phyloP scores from a whole-genome alignment of 2,113 vertebrate genomes.

The Etia nguti region DNA sequence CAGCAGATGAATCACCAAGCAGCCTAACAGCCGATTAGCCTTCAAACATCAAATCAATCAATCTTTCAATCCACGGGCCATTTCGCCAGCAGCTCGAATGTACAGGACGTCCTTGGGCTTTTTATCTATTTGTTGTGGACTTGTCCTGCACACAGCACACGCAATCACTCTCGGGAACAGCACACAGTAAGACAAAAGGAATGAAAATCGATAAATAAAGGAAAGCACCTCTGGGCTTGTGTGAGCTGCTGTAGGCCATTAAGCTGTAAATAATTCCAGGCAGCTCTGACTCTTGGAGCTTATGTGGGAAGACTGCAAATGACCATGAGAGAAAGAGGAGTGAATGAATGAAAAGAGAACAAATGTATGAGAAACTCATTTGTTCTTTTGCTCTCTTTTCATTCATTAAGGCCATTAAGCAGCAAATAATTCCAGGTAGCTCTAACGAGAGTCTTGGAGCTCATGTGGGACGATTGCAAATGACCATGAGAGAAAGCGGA shows the following conservation, averaged over 20 bases:
- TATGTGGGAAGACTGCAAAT: slow-evolving; percentile 49
- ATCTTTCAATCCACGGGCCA: slow-evolving; percentile 21
- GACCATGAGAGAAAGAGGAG: slow-evolving; percentile 11
- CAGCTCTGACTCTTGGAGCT: slow-evolving; percentile 23
- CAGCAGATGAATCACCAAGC: slow-evolving; percentile 1
- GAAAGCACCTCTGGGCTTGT: slow-evolving; percentile 36
- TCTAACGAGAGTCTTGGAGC: slow-evolving; percentile 30
- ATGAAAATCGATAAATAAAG: slow-evolving; percentile 65
- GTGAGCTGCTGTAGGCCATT: slow-evolving; percentile 56
- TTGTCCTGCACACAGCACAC: neutral
- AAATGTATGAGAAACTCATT: neutral
- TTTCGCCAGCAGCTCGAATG: slow-evolving; percentile 20
- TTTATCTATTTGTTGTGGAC: slow-evolving; percentile 26
- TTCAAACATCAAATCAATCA: slow-evolving; percentile 39
- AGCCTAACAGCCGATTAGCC: slow-evolving; percentile 38
- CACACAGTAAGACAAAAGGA: slow-evolving; percentile 36
- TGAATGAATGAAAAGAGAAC: slow-evolving; percentile 16
- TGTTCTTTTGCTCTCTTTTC: neutral
- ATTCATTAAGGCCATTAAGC: neutral
- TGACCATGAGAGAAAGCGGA: slow-evolving; percentile 21
- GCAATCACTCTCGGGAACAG: neutral
- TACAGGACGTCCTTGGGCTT: slow-evolving; percentile 41
- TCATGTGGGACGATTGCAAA: slow-evolving; percentile 39
- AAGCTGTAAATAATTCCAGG: slow-evolving; percentile 63
- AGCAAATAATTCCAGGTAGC: slow-evolving; percentile 61